These are phyloP conservation scores for Sylvia atricapilla DNA, from an alignment of 2,113 vertebrate genomes.

Conservation along the genomic window DNA sequence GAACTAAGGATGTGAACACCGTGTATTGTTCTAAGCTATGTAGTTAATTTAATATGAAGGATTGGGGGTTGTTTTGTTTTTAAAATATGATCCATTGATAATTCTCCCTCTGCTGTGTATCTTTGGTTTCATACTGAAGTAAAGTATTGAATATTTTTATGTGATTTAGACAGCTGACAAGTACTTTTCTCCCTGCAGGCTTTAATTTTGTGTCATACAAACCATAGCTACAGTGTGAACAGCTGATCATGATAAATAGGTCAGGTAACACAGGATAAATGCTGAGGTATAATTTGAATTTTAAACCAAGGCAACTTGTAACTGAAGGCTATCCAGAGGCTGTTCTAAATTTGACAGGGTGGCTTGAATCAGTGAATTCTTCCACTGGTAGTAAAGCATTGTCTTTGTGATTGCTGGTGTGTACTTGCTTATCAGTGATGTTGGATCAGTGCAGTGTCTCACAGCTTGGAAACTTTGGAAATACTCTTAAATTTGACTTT, in stretches of 20 bases:
- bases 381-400: background rate
- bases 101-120: background rate
- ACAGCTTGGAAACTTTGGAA: background rate
- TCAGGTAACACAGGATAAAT: background rate
- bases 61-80: background rate
- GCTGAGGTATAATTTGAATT: background rate
- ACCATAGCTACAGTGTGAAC: background rate
- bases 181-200: background rate
- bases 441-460: background rate
- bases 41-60: background rate
- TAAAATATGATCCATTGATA: background rate
- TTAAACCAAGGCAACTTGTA: background rate
- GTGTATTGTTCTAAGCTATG: background rate
- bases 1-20: rapidly evolving
- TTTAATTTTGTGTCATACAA: slow-evolving; percentile 12
- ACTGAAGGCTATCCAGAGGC: background rate
- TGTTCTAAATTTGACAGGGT: background rate
- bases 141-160: background rate
- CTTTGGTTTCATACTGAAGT: background rate
- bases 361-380: background rate
- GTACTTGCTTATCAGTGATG: background rate
- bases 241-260: slow-evolving; percentile 4
- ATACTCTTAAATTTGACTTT: background rate
- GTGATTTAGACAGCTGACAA: background rate
- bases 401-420: background rate